phyloP scores from a whole-genome alignment of 2,888 invertebrate genomes.

The Tetropium fuscum region DNA sequence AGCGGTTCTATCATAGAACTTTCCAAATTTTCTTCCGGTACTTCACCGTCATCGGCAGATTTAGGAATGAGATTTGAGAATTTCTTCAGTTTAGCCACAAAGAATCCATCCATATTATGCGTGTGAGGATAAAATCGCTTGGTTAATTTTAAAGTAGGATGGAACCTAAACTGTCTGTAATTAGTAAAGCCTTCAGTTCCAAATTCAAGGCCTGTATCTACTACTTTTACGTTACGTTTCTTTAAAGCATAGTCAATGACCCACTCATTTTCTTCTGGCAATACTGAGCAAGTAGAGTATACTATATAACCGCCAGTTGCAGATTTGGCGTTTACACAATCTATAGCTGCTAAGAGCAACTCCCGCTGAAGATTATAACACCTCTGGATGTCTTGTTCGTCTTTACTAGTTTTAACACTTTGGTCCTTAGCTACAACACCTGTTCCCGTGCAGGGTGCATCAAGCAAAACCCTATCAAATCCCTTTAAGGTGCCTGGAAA shows the following conservation, averaged over 20 bases:
- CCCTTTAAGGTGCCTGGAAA: constrained; percentile 76
- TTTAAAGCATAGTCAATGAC: constrained; percentile 96
- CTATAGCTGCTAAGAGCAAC: constrained; percentile 94
- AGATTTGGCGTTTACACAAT: constrained; percentile 93
- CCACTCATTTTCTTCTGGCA: constrained; percentile 99
- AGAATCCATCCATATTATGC: constrained; percentile 99
- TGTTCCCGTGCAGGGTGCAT: constrained; percentile 99
- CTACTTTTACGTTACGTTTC: constrained; percentile 93
- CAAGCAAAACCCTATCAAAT: constrained; percentile 89
- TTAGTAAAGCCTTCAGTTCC: constrained; percentile 95
- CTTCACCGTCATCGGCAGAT: constrained; percentile 47
- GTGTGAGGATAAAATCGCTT: constrained; percentile 97
- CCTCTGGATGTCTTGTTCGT: constrained; percentile 88
- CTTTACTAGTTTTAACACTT: constrained; percentile 93
- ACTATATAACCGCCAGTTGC: constrained; percentile 94
- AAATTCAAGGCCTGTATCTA: constrained; percentile 94
- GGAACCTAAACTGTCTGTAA: constrained; percentile 81
- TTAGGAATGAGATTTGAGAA: constrained; percentile 79
- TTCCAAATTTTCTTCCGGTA: constrained; percentile 65
- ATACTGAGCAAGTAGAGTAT: constrained; percentile 98
- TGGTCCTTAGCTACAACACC: constrained; percentile 98
- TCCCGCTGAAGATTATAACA: constrained; percentile 95
- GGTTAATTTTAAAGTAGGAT: constrained; percentile 89
- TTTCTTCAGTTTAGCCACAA: constrained; percentile 97
- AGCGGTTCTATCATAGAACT: constrained; percentile 46